A percentile compares a stretch with the other conserved stretches of the same genome.
phyloP scores from a whole-genome alignment of 2,888 invertebrate genomes.

The Platycnemis pennipes region DNA sequence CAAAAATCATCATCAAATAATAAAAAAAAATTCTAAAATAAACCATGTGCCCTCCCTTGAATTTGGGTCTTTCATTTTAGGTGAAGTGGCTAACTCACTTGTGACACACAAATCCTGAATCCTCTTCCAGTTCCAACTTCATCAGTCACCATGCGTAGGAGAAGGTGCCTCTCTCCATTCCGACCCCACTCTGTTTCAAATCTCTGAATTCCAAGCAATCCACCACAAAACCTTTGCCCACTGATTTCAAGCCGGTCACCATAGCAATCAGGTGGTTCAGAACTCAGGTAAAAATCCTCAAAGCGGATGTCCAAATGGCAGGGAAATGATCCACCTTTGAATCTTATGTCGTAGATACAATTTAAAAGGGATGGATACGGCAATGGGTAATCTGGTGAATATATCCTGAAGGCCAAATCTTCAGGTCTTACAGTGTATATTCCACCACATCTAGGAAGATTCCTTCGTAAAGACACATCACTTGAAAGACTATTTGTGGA shows the following conservation, averaged over 20 bases:
- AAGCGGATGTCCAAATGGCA: slow-evolving; percentile 81
- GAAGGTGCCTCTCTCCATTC: slow-evolving; percentile 23
- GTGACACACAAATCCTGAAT: slow-evolving; percentile 75
- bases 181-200: slow-evolving; percentile 29
- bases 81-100: background rate
- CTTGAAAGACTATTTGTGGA: background rate
- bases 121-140: slow-evolving; percentile 78
- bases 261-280: slow-evolving; percentile 79
- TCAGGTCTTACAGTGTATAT: background rate
- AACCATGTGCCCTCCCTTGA: too few species aligned
- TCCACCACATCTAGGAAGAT: slow-evolving; percentile 41
- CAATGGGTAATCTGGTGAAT: slow-evolving; percentile 58
- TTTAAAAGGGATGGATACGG: slow-evolving; percentile 43
- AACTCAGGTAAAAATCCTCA: slow-evolving; percentile 80
- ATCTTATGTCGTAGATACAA: slow-evolving; percentile 42
- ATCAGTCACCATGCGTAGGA: slow-evolving; percentile 78
- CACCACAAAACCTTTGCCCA: slow-evolving; percentile 73
- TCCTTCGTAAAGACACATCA: slow-evolving; percentile 6
- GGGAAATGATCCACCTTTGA: slow-evolving; percentile 73
- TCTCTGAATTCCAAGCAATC: slow-evolving; percentile 14
- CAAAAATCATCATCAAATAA: too few species aligned
- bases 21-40: too few species aligned
- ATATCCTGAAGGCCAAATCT: slow-evolving; percentile 49
- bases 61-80: background rate
- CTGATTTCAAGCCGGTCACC: slow-evolving; percentile 81